phyloP scores from a whole-genome alignment of 2,797 vertebrate species.

The Otolemur crassicaudatus region DNA sequence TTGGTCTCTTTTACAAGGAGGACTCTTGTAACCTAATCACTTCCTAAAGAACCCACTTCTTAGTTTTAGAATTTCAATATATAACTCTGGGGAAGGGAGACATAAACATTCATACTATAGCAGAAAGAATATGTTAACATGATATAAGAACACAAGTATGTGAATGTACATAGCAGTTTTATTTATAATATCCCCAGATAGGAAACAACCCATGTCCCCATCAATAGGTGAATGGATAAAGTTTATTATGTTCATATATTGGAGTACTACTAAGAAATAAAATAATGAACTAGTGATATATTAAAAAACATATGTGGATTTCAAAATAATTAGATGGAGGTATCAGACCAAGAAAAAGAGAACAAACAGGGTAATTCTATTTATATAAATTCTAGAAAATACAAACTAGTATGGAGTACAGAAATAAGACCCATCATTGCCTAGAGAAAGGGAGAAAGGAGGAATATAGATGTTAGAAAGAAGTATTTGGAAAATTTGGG shows the following conservation, averaged over 20 bases:
- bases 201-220: background rate
- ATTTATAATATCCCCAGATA: background rate
- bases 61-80: background rate
- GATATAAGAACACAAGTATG: background rate
- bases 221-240: background rate
- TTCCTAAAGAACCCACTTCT: background rate
- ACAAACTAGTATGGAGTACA: background rate
- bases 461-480: background rate
- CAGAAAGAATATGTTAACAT: background rate
- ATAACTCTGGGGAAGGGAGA: background rate
- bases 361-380: background rate
- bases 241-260: background rate
- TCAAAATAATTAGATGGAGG: conserved; percentile 26
- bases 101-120: background rate
- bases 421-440: background rate
- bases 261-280: background rate
- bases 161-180: background rate
- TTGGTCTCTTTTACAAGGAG: background rate
- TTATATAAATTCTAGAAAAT: conserved; percentile 36
- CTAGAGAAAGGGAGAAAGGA: background rate
- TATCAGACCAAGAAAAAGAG: background rate
- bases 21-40: background rate
- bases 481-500: rapidly evolving
- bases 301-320: background rate
- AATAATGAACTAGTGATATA: background rate